phyloP scores from a whole-genome alignment of 2,113 vertebrate genomes.

The Silurus glanis region DNA sequence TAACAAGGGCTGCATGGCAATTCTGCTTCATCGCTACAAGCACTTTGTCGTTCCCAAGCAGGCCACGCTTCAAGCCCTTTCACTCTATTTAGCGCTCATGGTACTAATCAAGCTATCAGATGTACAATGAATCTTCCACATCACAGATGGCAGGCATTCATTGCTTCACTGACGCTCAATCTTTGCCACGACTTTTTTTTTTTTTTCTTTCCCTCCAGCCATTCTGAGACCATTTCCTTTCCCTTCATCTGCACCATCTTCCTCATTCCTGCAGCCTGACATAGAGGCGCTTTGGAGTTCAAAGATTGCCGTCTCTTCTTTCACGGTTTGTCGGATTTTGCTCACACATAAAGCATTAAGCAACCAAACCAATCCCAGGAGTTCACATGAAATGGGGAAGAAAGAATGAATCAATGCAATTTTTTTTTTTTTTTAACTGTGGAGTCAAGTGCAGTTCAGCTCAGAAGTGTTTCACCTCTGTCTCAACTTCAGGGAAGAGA shows the following conservation, averaged over 20 bases:
- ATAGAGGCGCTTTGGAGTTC: not conserved
- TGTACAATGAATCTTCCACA: conserved; percentile 9
- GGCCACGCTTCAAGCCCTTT: conserved; percentile 4
- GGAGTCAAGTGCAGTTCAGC: not conserved
- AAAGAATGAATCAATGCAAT: not conserved
- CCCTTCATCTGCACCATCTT: not conserved
- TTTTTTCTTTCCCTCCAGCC: not conserved
- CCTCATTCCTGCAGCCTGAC: not conserved
- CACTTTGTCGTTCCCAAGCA: not conserved
- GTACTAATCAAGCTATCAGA: conserved; percentile 21
- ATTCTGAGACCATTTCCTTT: not conserved
- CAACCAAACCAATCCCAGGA: not conserved
- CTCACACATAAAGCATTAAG: not conserved
- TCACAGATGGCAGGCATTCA: conserved; percentile 29
- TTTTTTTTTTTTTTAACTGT: not conserved
- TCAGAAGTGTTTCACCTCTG: conserved; percentile 14
- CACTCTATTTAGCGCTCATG: not conserved
- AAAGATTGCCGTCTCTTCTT: not conserved
- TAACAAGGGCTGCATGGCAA: conserved; percentile 3
- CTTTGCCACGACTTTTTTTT: not conserved
- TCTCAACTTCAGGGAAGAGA: conserved; percentile 12
- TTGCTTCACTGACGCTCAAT: conserved; percentile 8
- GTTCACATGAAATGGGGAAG: not conserved
- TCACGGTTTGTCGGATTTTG: not conserved
- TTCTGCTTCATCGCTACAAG: conserved; percentile 3